A percentile compares a stretch with the other conserved stretches of the same genome.
These are phyloP conservation scores for Premnoplex brunnescens DNA, from an alignment of 2,797 vertebrate species.

Conservation along the genomic window DNA sequence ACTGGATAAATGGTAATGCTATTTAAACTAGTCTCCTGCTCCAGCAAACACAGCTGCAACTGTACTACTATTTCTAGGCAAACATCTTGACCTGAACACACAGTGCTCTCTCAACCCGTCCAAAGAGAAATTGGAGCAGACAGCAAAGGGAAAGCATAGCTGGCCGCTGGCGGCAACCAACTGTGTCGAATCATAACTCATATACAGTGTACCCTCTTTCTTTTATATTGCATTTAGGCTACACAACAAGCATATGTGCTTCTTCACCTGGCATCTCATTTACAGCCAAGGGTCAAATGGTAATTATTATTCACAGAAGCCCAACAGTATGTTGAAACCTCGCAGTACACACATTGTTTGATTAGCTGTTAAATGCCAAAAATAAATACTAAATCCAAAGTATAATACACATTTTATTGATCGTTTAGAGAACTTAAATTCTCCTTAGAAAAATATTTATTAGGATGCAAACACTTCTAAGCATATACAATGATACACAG, in stretches of 20 bases:
- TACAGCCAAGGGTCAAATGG: slow-evolving; percentile 73
- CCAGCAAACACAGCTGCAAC: slow-evolving; percentile 84
- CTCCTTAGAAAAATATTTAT: neutral
- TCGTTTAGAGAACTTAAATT: neutral
- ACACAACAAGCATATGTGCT: slow-evolving; percentile 67
- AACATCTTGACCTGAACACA: slow-evolving; percentile 80
- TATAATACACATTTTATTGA: neutral
- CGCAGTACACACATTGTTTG: neutral
- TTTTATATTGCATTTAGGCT: slow-evolving; percentile 72
- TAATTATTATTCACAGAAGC: slow-evolving; percentile 66
- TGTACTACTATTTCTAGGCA: slow-evolving; percentile 82
- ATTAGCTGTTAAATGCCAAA: slow-evolving; percentile 49
- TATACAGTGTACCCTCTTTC: slow-evolving; percentile 71
- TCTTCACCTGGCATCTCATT: slow-evolving; percentile 78
- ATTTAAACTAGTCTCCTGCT: slow-evolving; percentile 84
- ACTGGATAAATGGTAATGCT: slow-evolving; percentile 83
- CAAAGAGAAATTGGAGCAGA: slow-evolving; percentile 81
- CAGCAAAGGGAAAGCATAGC: slow-evolving; percentile 80
- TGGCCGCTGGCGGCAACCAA: slow-evolving; percentile 73
- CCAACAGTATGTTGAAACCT: slow-evolving; percentile 13
- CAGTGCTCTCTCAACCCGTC: slow-evolving; percentile 71
- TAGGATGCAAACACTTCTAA: neutral
- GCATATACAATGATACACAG: neutral
- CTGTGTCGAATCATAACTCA: slow-evolving; percentile 81
- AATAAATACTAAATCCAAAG: neutral